Percentiles rank a stretch among this genome's conserved stretches.
Conservation (phyloP, 2,888 invertebrate genomes). For the Argyresthia albistria region DNA sequence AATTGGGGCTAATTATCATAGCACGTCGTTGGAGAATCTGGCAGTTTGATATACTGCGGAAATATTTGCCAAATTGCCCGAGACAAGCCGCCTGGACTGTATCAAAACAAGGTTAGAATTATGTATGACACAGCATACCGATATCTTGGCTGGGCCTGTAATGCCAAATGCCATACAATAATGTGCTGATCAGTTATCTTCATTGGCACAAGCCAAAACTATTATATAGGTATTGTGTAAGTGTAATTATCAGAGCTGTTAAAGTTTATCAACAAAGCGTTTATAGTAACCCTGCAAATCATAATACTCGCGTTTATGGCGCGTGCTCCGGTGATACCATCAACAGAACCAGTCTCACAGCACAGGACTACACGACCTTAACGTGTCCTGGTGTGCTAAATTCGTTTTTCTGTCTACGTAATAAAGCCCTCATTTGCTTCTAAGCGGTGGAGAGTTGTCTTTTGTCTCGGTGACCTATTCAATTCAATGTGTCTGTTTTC, state of each 20-base stretch:
- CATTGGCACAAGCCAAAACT: slow-evolving; percentile 33
- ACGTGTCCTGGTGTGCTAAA: slow-evolving; percentile 6
- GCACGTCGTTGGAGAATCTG: no score
- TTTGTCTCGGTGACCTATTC: no score
- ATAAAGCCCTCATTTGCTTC: not conserved
- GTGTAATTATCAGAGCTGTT: slow-evolving; percentile 46
- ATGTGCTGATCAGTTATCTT: slow-evolving; percentile 19
- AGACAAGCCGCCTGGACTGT: no score
- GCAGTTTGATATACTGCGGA: no score
- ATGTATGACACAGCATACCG: no score
- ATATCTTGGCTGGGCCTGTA: no score
- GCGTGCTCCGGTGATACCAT: slow-evolving; percentile 37
- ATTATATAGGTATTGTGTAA: no score
- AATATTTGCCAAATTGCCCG: no score
- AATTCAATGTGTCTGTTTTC: no score
- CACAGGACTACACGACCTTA: slow-evolving; percentile 29
- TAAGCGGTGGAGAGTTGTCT: no score
- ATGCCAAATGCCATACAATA: slow-evolving; percentile 5
- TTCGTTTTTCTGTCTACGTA: slow-evolving; percentile 1
- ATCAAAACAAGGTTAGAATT: no score
- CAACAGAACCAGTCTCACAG: slow-evolving; percentile 4
- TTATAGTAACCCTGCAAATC: slow-evolving; percentile 54
- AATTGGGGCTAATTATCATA: slow-evolving; percentile 41
- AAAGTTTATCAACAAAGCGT: slow-evolving; percentile 46
- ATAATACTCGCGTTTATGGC: slow-evolving; percentile 54